Evolutionary conservation across 2,888 invertebrate species (phyloP), one percentile per base, ranked within the genome.

Genomic region (Melolontha melolontha): DNA sequence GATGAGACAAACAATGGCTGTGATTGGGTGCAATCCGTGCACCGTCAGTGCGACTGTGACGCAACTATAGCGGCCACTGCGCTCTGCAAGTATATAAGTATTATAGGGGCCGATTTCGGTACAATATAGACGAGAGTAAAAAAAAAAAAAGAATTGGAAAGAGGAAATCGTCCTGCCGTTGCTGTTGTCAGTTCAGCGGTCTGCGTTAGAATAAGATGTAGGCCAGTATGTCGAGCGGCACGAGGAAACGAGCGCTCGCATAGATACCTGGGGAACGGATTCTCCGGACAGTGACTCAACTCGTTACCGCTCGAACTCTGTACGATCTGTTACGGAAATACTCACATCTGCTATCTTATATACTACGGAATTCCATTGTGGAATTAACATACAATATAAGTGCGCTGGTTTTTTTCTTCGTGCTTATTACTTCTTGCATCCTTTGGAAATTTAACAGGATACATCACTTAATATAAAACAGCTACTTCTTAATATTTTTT

Each of bases 11-110:
- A 81, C 82, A 81, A 79, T 79, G 77, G 79, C 80, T 80, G 81
- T 82, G 83, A 83, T 84, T 84, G 84, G 83, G 75, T 80, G 82
- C 82, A 82, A 82, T 83, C 82, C 81, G 81, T 82, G 83, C 82
- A 78, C 75, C 79, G 76, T 76, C 77, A 80, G 79, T 81, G 82
- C 81, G 81, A 75, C 80, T 71, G 70, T 72, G 79, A 77, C 77
- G 77, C 74, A 73, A 75, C 72, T 66, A 63, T 62, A 51, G 69
- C 63, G 62, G 70, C 59, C 70, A 64, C 68, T 59, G 72, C 70
- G 47, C 14, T n/a, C 16, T 8, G 47, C 51, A 52, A 52, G 51
- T 52, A 52, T 16, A 29, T 29, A 14, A 52, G 51, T 12, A 14
- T 52, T 14, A 14, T 52, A 52, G 51, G 51, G 29, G 29, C 29